phyloP scores from a whole-genome alignment of 2,888 invertebrate genomes.

The Protonemura montana region DNA sequence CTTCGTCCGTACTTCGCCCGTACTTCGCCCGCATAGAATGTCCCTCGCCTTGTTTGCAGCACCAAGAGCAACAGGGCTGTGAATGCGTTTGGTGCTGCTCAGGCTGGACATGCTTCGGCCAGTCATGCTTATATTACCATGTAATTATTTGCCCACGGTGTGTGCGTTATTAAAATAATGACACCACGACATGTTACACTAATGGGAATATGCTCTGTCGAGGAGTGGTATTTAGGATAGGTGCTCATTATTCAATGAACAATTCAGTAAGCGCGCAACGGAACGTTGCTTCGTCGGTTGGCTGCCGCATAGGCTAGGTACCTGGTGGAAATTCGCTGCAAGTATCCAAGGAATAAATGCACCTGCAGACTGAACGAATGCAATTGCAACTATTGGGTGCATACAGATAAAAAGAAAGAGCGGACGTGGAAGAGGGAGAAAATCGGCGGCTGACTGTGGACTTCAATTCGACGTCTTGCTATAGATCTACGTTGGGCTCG shows the following conservation, averaged over 20 bases:
- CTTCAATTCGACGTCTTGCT: neutral
- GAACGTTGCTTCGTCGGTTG: neutral
- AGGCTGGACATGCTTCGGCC: neutral
- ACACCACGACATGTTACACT: neutral
- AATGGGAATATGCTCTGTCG: neutral
- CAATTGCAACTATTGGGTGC: neutral
- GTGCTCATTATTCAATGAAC: neutral
- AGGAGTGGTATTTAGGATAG: neutral
- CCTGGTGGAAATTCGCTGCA: neutral
- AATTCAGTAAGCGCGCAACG: neutral
- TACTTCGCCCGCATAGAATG: too few relatives aligned
- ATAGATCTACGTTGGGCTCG: neutral
- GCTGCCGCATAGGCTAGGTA: too few relatives aligned
- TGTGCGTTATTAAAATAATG: neutral
- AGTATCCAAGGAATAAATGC: neutral
- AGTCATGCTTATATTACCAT: conserved; percentile 12
- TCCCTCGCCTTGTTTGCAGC: neutral
- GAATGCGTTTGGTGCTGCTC: neutral
- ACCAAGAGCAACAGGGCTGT: neutral
- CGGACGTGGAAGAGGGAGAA: neutral
- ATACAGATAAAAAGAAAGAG: neutral
- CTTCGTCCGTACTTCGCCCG: too few relatives aligned
- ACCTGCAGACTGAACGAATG: neutral
- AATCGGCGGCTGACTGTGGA: neutral
- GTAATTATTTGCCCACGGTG: neutral